A percentile compares a stretch with the other conserved stretches of the same genome.
Evolutionary conservation across 2,888 invertebrate species (phyloP).

Genomic region (Crepidodera aurea): DNA sequence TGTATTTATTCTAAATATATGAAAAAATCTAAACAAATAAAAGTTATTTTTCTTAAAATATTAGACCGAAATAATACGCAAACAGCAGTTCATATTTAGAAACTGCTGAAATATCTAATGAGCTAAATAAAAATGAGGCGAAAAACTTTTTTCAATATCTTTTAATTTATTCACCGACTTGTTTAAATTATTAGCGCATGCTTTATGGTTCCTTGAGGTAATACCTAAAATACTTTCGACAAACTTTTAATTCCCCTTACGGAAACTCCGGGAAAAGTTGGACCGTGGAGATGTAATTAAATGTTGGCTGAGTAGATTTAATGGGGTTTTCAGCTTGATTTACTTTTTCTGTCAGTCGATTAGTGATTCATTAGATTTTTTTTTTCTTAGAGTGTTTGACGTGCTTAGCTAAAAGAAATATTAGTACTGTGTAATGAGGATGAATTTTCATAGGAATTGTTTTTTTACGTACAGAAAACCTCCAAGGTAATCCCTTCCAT

Average conservation of each 20-base stretch:
- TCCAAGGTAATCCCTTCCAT: no score
- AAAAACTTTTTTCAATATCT: neutral
- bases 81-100: no score
- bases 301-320: slow-evolving; percentile 55
- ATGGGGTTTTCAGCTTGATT: slow-evolving; percentile 54
- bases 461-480: no score
- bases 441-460: neutral
- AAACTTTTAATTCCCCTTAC: slow-evolving; percentile 53
- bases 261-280: slow-evolving; percentile 47
- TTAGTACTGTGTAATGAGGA: neutral
- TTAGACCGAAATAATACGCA: no score
- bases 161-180: slow-evolving; percentile 26
- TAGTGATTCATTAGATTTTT: slow-evolving; percentile 51
- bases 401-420: neutral
- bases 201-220: slow-evolving; percentile 29
- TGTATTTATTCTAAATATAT: no score
- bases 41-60: no score
- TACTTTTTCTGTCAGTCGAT: slow-evolving; percentile 51
- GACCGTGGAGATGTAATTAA: slow-evolving; percentile 53
- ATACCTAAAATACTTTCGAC: slow-evolving; percentile 38
- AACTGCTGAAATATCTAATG: no score
- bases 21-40: no score
- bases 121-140: no score
- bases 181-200: slow-evolving; percentile 33
- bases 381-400: slow-evolving; percentile 37